phyloP scores from a whole-genome alignment of 2,888 invertebrate species.

The Acholoe squamosa region DNA sequence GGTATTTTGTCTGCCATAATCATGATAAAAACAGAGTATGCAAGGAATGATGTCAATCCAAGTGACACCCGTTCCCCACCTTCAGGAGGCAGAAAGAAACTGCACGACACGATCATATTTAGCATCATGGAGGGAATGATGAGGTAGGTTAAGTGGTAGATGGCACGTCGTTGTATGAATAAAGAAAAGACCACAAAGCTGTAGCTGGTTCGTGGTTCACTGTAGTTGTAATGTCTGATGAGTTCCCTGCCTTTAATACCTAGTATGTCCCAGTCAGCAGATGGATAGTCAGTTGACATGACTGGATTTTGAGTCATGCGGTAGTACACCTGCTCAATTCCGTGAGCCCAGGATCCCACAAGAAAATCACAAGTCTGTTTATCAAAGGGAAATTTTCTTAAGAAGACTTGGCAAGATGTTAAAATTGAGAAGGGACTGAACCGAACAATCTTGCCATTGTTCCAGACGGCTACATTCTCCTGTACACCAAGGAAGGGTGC shows the following conservation, averaged over 20 bases:
- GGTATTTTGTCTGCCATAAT: constrained; percentile 31
- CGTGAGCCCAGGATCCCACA: constrained; percentile 27
- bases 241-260: background rate
- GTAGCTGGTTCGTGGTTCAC: background rate
- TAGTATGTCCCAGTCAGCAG: background rate
- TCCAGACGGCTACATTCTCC: background rate
- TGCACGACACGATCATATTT: background rate
- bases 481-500: background rate
- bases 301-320: background rate
- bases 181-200: background rate
- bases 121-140: constrained; percentile 24
- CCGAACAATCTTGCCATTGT: background rate
- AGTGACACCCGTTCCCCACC: constrained; percentile 28
- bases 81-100: constrained; percentile 40
- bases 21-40: constrained; percentile 47
- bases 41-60: constrained; percentile 29
- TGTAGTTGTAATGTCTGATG: background rate
- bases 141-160: constrained; percentile 41
- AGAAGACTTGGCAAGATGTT: background rate
- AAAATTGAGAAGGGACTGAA: constrained; percentile 3
- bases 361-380: background rate
- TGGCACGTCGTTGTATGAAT: background rate
- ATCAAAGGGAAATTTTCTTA: background rate
- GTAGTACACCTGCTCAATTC: background rate
- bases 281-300: background rate